Evolutionary conservation across 1,140 invertebrate species (phyloP).

Genomic region (Ctenoplectra terminalis): DNA sequence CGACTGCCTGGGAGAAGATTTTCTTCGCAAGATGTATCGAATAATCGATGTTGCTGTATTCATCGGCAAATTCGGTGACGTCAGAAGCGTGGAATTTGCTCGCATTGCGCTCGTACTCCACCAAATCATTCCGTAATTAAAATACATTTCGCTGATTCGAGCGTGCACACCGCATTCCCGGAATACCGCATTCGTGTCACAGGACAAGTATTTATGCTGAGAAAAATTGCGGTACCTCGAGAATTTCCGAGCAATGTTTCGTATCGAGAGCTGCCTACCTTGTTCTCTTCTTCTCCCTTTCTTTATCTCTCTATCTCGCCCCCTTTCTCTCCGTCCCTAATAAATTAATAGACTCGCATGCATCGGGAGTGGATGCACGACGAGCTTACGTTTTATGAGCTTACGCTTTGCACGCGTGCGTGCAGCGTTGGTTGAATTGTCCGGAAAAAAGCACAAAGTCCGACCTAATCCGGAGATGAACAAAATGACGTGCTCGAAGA

Average conservation of each 20-base stretch:
- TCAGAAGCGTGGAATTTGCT: constrained; percentile 45
- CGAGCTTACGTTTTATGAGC: too few species aligned
- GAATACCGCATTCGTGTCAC: constrained; percentile 10
- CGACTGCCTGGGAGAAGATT: too few species aligned
- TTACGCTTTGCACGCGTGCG: too few species aligned
- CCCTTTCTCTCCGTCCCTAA: background rate
- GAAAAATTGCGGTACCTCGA: background rate
- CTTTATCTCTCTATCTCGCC: background rate
- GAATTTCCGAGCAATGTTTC: background rate
- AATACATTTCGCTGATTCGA: constrained; percentile 48
- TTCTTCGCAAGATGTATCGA: constrained; percentile 8
- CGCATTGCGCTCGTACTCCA: constrained; percentile 8
- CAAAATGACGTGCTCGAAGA: constrained; percentile 15
- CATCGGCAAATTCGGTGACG: constrained; percentile 52
- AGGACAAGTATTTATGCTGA: constrained; percentile 4
- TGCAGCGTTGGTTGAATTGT: too few species aligned
- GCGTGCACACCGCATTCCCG: constrained; percentile 7
- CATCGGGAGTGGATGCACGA: background rate
- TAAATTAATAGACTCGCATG: background rate
- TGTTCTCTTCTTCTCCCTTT: too few species aligned
- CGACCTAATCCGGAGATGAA: background rate
- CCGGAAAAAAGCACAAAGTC: background rate
- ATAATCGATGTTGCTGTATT: constrained; percentile 31
- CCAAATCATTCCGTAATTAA: constrained; percentile 52
- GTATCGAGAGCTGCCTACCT: background rate